These are phyloP conservation scores for Neomonachus schauinslandi DNA, from an alignment of 2,113 vertebrate genomes.

Conservation along the genomic window DNA sequence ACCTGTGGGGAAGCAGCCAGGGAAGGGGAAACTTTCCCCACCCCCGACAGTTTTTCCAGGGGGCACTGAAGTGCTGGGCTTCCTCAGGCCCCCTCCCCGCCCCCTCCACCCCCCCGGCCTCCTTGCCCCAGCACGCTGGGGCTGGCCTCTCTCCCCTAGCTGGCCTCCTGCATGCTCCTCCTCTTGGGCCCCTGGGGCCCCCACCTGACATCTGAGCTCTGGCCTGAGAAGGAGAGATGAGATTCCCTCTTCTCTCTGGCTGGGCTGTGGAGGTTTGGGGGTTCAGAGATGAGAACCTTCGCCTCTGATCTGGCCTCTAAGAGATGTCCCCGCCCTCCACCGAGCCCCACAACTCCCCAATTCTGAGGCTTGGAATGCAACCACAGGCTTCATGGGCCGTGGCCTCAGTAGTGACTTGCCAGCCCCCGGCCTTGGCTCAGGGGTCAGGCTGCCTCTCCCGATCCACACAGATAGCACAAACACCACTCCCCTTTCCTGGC, in stretches of 20 bases:
- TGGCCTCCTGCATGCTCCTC: conserved; percentile 69
- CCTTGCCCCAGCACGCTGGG: conserved; percentile 45
- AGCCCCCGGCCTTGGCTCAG: background rate
- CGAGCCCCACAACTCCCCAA: conserved; percentile 9
- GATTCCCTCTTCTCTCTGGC: conserved; percentile 42
- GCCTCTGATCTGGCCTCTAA: conserved; percentile 48
- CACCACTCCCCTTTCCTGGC: conserved; percentile 43
- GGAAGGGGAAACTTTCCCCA: conserved; percentile 1
- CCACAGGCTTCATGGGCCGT: conserved; percentile 60
- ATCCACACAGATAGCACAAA: conserved; percentile 77
- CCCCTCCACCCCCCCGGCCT: background rate
- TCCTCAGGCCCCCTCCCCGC: background rate
- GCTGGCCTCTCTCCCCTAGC: background rate
- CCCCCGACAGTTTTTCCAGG: background rate
- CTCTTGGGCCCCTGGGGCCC: background rate
- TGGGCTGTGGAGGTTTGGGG: conserved; percentile 26
- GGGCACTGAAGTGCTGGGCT: conserved; percentile 6
- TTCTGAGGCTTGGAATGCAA: conserved; percentile 73
- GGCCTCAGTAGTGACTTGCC: conserved; percentile 54
- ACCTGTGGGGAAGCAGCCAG: conserved; percentile 20
- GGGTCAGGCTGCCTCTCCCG: conserved; percentile 63
- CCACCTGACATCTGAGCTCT: conserved; percentile 40
- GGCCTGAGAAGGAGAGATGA: conserved; percentile 45
- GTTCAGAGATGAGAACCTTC: conserved; percentile 24
- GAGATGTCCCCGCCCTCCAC: background rate